Evolutionary conservation across 64 coral and sea anemone species (phyloP), one percentile per base, ranked within the genome.

Genomic region (Montipora efflorescens): DNA sequence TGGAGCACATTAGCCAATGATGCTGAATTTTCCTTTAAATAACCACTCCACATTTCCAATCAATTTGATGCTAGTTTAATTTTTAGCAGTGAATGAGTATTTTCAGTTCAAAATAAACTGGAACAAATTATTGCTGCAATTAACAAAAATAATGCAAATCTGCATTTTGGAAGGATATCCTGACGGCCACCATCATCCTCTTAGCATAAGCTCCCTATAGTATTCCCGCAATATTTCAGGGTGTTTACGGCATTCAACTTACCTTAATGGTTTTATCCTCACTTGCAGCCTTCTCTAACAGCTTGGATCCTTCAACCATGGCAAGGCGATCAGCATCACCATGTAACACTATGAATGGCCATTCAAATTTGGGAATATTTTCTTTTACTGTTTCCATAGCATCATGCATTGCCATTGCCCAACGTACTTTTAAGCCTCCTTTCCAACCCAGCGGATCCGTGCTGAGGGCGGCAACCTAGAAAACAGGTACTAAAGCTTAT

Each of bases 201-300:
- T 36, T 36, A 0, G 36, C 36, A 36, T 36, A 36, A 36, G 36
- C 36, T 36, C 36, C 36, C 36, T 2, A 36, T 36, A 36, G 36
- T 36, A 36, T 36, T 36, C 36, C 36, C 36, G 36, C 36, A 36
- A 36, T 36, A 36, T 36, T 36, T 0, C 36, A 36, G 36, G 0
- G 36, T 36, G 36, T 36, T 36, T 36, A 36, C 2, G 1, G 36
- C 36, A 57, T 57, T 57, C 53, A 57, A 6, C 11, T 11, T 64
- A 95, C 93, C 67, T 95, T 95, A 44, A 95, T 86, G 23, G 93
- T 95, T 82, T 90, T 95, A 57, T 95, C 88, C 86, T 85, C 85
- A 59, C 88, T 90, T 90, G 82, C 83, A 44, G 93, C 88, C 67
- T 95, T 85, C 23, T 95, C 93, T 47, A 95, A 67, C 21, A 68